These are phyloP conservation scores for Osmerus mordax DNA, from an alignment of 2,113 vertebrate genomes.

Conservation along the genomic window DNA sequence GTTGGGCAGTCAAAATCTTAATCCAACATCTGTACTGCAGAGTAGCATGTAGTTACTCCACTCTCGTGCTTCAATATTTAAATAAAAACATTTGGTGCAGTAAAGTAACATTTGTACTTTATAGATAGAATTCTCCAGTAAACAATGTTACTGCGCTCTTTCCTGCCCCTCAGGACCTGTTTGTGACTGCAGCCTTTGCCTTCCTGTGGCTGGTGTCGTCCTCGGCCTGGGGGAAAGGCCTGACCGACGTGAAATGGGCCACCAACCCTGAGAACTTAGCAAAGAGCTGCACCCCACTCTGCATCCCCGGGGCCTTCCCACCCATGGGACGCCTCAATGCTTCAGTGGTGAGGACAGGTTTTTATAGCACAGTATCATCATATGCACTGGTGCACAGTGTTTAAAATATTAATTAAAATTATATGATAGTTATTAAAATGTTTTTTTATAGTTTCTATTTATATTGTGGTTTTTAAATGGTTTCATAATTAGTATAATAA, in stretches of 20 bases:
- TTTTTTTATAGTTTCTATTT: too few relatives aligned
- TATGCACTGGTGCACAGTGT: neutral
- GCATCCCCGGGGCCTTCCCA: slow-evolving; percentile 63
- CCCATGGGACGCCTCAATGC: slow-evolving; percentile 89
- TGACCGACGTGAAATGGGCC: slow-evolving; percentile 84
- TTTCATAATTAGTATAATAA: too few relatives aligned
- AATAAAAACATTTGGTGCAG: too few relatives aligned
- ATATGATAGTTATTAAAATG: too few relatives aligned
- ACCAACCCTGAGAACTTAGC: slow-evolving; percentile 71
- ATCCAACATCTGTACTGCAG: too few relatives aligned
- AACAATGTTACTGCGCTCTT: neutral
- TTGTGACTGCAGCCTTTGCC: slow-evolving; percentile 83
- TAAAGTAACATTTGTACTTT: neutral
- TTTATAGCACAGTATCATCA: neutral
- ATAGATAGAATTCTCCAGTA: neutral
- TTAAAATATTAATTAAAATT: too few relatives aligned
- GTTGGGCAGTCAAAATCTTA: too few relatives aligned
- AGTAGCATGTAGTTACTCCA: too few relatives aligned
- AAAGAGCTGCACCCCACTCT: slow-evolving; percentile 51
- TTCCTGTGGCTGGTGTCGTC: slow-evolving; percentile 95
- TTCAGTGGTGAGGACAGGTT: slow-evolving; percentile 82
- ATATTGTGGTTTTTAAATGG: too few relatives aligned
- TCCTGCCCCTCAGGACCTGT: slow-evolving; percentile 77
- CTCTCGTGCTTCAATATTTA: too few relatives aligned
- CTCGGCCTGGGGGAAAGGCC: slow-evolving; percentile 90